A percentile compares a stretch with the other conserved stretches of the same genome.
phyloP scores from a whole-genome alignment of 2,113 vertebrate species.

The Aphelocoma coerulescens region DNA sequence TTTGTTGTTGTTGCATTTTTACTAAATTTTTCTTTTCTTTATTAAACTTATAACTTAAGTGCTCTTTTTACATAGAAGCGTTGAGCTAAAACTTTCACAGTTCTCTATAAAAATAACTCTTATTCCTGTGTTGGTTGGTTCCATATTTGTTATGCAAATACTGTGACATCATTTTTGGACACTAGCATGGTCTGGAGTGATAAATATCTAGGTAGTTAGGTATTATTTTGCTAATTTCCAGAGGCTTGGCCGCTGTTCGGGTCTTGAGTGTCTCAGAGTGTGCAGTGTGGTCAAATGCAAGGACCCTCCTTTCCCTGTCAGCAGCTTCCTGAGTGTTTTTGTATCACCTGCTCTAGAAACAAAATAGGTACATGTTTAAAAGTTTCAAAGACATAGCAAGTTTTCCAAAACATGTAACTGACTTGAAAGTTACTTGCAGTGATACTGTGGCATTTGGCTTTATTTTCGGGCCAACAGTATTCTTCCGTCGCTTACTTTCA shows the following conservation, averaged over 20 bases:
- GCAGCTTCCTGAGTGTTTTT: not conserved
- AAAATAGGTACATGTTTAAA: not conserved
- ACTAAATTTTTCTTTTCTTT: not conserved
- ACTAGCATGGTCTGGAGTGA: not conserved
- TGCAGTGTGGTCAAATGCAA: accelerated
- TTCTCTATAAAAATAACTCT: not conserved
- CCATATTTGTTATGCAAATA: conserved; percentile 35
- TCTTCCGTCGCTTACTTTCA: accelerated
- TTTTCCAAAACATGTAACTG: not conserved
- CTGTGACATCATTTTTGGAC: not conserved
- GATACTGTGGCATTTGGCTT: not conserved
- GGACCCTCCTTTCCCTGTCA: not conserved
- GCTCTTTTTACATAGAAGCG: not conserved
- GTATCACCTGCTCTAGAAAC: not conserved
- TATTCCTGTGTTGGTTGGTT: not conserved
- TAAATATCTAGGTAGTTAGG: not conserved
- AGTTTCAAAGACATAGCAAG: not conserved
- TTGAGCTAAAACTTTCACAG: not conserved
- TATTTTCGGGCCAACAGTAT: accelerated
- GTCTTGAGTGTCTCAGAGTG: accelerated
- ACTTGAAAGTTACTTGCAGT: not conserved
- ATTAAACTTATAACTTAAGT: not conserved
- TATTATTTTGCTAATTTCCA: not conserved
- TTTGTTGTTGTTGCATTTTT: not conserved
- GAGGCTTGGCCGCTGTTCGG: not conserved